Evolutionary conservation across 1,140 invertebrate genomes (phyloP).

Genomic region (Cyclargus thomasi): DNA sequence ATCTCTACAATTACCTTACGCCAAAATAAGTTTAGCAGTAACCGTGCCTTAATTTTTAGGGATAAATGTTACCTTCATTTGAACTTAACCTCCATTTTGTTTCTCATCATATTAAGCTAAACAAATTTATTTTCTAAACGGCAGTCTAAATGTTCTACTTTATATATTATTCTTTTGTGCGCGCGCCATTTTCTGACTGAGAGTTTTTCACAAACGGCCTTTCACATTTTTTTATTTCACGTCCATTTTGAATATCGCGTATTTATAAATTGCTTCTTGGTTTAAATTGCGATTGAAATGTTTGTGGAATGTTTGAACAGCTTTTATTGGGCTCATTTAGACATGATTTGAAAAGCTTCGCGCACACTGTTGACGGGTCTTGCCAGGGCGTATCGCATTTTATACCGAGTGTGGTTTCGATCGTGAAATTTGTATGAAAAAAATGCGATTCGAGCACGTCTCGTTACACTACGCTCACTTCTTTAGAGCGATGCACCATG

Average conservation of each 20-base stretch:
- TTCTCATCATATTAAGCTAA: neutral
- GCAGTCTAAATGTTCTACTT: constrained; percentile 25
- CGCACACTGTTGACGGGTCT: too few relatives aligned
- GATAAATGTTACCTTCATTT: too few relatives aligned
- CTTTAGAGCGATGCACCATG: too few relatives aligned
- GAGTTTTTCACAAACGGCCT: constrained; percentile 26
- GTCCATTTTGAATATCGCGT: constrained; percentile 27
- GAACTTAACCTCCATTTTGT: too few relatives aligned
- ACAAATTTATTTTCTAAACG: constrained; percentile 32
- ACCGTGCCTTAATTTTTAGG: too few relatives aligned
- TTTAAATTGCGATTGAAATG: neutral
- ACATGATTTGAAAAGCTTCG: neutral
- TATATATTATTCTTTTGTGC: constrained; percentile 28
- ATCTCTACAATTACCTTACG: too few relatives aligned
- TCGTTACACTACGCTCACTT: too few relatives aligned
- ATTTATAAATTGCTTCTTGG: constrained; percentile 29
- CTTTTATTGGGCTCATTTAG: neutral
- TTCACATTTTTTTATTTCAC: constrained; percentile 25
- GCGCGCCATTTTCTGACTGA: constrained; percentile 25
- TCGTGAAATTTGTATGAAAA: too few relatives aligned
- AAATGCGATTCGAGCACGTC: too few relatives aligned
- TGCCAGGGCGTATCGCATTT: too few relatives aligned
- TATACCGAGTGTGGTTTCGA: too few relatives aligned
- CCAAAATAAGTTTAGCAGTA: too few relatives aligned
- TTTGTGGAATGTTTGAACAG: neutral